Evolutionary conservation across 2,888 invertebrate genomes (phyloP).

Genomic region (Pantelozetes paolii): DNA sequence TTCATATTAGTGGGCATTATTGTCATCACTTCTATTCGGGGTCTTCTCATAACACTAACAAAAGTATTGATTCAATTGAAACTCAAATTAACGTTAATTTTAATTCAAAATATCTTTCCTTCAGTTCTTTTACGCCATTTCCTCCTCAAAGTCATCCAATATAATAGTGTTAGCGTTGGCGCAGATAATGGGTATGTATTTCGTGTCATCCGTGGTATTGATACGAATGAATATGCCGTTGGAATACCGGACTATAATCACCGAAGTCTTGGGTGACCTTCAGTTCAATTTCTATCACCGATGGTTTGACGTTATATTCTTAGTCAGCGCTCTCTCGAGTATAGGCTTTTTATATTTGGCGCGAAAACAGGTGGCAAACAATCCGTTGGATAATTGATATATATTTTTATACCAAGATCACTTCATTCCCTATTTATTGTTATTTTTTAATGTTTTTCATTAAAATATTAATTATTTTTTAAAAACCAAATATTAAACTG

Average conservation of each 20-base stretch:
- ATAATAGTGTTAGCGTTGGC: slow-evolving; percentile 93
- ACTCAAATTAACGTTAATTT: not conserved
- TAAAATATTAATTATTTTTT: not conserved
- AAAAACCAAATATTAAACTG: not conserved
- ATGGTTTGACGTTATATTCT: slow-evolving; percentile 99
- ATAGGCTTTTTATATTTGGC: slow-evolving; percentile 93
- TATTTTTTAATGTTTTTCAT: not conserved
- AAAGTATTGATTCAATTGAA: slow-evolving; percentile 64
- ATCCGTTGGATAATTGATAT: slow-evolving; percentile 23
- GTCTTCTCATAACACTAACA: slow-evolving; percentile 88
- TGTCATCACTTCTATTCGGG: slow-evolving; percentile 93
- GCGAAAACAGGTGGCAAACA: slow-evolving; percentile 62
- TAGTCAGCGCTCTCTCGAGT: slow-evolving; percentile 90
- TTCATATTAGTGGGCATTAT: slow-evolving; percentile 96
- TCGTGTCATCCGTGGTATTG: slow-evolving; percentile 91
- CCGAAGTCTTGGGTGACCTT: slow-evolving; percentile 87
- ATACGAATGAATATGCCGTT: slow-evolving; percentile 99
- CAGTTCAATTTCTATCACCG: slow-evolving; percentile 99
- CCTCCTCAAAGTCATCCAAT: slow-evolving; percentile 96
- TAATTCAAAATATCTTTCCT: slow-evolving; percentile 48
- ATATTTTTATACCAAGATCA: not conserved
- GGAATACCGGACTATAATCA: slow-evolving; percentile 84
- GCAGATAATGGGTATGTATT: slow-evolving; percentile 99
- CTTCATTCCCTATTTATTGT: not conserved
- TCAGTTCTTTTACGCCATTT: slow-evolving; percentile 98